Evolutionary conservation across 2,113 vertebrate species (phyloP).

Genomic region (Spizaetus ornatus): DNA sequence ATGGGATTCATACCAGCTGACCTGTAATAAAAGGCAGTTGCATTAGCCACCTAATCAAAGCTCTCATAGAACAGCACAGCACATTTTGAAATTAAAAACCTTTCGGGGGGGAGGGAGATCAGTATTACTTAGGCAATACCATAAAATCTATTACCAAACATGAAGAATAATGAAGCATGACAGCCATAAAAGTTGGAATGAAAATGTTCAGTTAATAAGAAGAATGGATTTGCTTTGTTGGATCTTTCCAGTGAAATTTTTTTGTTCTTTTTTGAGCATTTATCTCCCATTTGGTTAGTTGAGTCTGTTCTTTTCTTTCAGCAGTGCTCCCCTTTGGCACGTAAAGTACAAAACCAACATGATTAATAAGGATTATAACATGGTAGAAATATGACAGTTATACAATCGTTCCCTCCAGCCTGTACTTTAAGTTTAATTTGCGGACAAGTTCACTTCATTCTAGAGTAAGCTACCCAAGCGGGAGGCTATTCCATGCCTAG

Average conservation of each 20-base stretch:
- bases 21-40: constrained; percentile 44
- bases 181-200: background rate
- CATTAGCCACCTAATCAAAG: constrained; percentile 5
- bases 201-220: background rate
- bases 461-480: background rate
- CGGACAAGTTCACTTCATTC: background rate
- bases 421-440: background rate
- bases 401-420: background rate
- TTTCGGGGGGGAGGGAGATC: background rate
- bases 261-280: background rate
- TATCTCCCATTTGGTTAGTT: background rate
- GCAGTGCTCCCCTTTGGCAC: background rate
- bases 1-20: constrained; percentile 42
- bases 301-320: background rate
- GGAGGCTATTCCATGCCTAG: background rate
- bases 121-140: background rate
- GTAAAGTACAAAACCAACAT: background rate
- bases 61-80: background rate
- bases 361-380: background rate
- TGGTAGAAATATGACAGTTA: background rate
- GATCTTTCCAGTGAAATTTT: background rate
- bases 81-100: constrained; percentile 35
- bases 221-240: background rate
- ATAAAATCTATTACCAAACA: constrained; percentile 2
- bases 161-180: background rate